Evolutionary conservation across 2,888 invertebrate genomes (phyloP), one percentile per base, ranked within the genome.

Genomic region (Fissipunctia ypsillon): DNA sequence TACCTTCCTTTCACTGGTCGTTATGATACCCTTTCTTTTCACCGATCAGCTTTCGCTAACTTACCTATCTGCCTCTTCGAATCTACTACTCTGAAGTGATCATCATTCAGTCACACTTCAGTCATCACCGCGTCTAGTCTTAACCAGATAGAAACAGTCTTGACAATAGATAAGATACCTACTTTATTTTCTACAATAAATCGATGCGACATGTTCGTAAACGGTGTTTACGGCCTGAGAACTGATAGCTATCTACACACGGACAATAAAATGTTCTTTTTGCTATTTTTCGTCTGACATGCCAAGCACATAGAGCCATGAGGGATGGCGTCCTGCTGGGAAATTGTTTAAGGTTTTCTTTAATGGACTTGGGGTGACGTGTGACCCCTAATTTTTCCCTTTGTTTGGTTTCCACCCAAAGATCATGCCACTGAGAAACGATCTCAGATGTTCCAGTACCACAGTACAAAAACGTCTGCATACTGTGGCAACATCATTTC

Each of bases 251-350:
- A 84, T 81, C 85, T 78, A 73, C 52, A 19, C 54, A 73, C 59
- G 38, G 63, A 67, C 80, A 38, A 83, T 84, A 80, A 83, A 87
- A 83, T 69, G 52, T 67, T 69, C 12, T 81, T 81, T 84, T 83
- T 76, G 75, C 78, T 81, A 84, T 79, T 86, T 87, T 85, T 79
- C 73, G 64, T 70, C 65, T 66, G 80, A 80, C 87, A 86, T 86
- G 84, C 87, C 69, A 87, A 69, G 66, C 61, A 66, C 80, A 71
- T 54, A 74, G 81, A 86, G 63, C 50, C 43, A 73, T 14, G 57
- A 57, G 61, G n/a, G 28, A 45, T 43, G 12, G 43, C 35, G 38
- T 43, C 14, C 14, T 38, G n/a, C n/a, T 41, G 12, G 10, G 19
- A 52, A 6, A 25, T 41, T 35, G 1, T 38, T n/a, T 22, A 9